Base-by-base conservation (phyloP, 2,113 vertebrate species). In the Mustela nigripes region DNA sequence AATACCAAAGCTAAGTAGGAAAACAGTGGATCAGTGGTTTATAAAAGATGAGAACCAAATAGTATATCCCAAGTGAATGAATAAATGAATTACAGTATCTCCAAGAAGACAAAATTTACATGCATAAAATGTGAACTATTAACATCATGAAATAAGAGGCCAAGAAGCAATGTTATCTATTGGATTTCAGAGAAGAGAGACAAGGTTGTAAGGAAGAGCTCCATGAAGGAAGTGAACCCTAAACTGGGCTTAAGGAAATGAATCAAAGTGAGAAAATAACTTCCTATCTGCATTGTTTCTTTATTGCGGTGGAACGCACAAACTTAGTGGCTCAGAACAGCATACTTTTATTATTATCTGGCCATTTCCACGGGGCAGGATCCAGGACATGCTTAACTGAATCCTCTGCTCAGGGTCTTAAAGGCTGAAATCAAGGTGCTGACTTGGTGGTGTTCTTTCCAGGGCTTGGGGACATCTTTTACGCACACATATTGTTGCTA, bases 81-180 rank as follows among this genome's bases (percentile, higher is more conserved):
- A 87, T 18, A 91, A 71, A 79, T 81, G n/a, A 79, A 76, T 78
- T 60, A 48, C 45, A 81, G 21, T 82, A n/a, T 86, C n/a, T 86
- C 15, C 31, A 45, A 50, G 50, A 69, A 85, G 14, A 74, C 28
- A 89, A 85, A 78, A 60, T 48, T 39, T 69, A 39, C 21, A 63
- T 92, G 67, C 11, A n/a, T 87, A 60, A 96, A 92, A 90, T 65
- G 28, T 78, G 65, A 89, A 96, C 22, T 88, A 74, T 79, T 56
- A 69, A 89, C 91, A 69, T 60, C 90, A 82, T 53, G 39, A 67
- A 48, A 79, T 83, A 22, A 81, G 42, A 73, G 83, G 45, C 24
- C 39, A 71, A 83, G 92, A 82, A 82, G 31, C 33, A 53, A 81
- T 84, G 36, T 39, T 62, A 76, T 36, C 28, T 33, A 9, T 7